phyloP scores from a whole-genome alignment of 2,113 vertebrate species.

The Rana temporaria region DNA sequence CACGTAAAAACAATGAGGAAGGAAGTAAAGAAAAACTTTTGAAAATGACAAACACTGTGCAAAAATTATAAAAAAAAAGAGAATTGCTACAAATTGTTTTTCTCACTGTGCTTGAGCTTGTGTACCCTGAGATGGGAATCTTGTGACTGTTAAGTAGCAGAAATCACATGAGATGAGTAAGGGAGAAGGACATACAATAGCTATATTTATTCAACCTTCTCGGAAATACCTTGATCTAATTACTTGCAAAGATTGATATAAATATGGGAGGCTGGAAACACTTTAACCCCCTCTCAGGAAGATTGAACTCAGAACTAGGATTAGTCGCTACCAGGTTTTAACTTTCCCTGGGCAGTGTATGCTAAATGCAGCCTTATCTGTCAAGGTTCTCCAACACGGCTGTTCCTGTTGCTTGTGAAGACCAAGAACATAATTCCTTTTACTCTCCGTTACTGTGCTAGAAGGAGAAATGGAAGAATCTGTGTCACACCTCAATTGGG shows the following conservation, averaged over 20 bases:
- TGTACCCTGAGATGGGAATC: constrained; percentile 83
- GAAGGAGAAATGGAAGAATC: too few relatives aligned
- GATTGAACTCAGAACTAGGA: background rate
- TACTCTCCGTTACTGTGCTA: too few relatives aligned
- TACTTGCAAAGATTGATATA: constrained; percentile 78
- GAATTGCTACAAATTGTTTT: constrained; percentile 68
- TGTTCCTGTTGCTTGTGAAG: too few relatives aligned
- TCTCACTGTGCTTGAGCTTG: constrained; percentile 67
- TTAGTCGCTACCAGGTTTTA: background rate
- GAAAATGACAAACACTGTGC: constrained; percentile 77
- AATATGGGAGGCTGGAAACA: constrained; percentile 69
- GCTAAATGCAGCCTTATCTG: too few relatives aligned
- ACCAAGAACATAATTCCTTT: too few relatives aligned
- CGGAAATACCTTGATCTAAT: constrained; percentile 89
- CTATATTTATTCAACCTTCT: constrained; percentile 87
- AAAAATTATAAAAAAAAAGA: constrained; percentile 65
- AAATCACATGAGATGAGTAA: constrained; percentile 87
- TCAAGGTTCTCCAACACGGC: too few relatives aligned
- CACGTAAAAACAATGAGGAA: constrained; percentile 81
- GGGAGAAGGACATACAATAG: constrained; percentile 81
- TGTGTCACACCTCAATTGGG: too few relatives aligned
- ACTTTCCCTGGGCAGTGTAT: background rate
- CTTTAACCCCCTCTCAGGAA: background rate
- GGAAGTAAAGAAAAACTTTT: constrained; percentile 76
- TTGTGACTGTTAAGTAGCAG: constrained; percentile 85